Evolutionary conservation across 2,797 vertebrate species (phyloP).

Genomic region (Labeo calbasu): DNA sequence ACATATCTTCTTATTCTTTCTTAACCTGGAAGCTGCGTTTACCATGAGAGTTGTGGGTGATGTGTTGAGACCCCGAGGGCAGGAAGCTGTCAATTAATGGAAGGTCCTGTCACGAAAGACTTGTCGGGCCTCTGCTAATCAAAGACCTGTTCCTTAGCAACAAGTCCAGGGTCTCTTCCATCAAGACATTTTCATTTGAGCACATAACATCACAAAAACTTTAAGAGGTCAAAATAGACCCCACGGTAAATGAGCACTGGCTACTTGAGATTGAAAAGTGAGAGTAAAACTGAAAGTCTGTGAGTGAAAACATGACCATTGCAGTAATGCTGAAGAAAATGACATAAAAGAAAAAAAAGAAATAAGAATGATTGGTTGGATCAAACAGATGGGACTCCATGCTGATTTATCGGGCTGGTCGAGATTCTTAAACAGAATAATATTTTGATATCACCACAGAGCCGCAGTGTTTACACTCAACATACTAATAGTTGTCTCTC

Average conservation of each 20-base stretch:
- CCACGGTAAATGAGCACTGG: background rate
- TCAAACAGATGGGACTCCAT: background rate
- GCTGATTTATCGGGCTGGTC: background rate
- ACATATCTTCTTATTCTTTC: constrained; percentile 10
- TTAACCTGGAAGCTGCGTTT: constrained; percentile 27
- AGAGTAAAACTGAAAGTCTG: background rate
- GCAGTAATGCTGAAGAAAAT: background rate
- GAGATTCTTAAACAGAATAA: background rate
- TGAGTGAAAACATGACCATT: background rate
- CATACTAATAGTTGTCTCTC: background rate
- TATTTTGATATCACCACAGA: background rate
- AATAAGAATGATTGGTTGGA: background rate
- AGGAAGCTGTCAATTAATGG: constrained; percentile 89
- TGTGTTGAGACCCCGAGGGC: constrained; percentile 81
- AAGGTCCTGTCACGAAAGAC: constrained; percentile 74
- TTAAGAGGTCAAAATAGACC: constrained; percentile 7
- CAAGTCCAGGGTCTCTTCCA: constrained; percentile 70
- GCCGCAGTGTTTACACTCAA: background rate
- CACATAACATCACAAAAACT: constrained; percentile 31
- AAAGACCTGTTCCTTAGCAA: constrained; percentile 84
- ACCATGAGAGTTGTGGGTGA: constrained; percentile 69
- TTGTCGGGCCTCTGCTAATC: constrained; percentile 67
- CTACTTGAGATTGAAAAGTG: constrained; percentile 8
- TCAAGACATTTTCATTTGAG: constrained; percentile 65
- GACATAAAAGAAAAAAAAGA: background rate